These are phyloP conservation scores for Heliconius hermathena DNA, from an alignment of 1,140 invertebrate genomes.

Conservation along the genomic window DNA sequence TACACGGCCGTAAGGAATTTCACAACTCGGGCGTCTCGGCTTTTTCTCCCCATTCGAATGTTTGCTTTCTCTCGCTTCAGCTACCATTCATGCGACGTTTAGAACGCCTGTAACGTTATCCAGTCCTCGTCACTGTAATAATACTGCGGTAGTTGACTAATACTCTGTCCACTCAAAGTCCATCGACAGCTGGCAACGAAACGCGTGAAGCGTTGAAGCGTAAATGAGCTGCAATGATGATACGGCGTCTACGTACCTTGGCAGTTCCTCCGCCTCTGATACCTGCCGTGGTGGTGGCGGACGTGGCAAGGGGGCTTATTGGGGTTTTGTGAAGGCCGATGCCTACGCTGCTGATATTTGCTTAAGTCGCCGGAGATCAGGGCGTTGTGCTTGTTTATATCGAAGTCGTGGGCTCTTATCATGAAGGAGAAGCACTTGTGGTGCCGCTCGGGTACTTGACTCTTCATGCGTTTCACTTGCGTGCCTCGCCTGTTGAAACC, in stretches of 20 bases:
- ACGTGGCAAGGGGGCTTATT: slow-evolving; percentile 66
- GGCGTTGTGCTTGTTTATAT: slow-evolving; percentile 70
- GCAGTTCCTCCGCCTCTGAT: slow-evolving; percentile 73
- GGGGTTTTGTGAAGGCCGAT: slow-evolving; percentile 64
- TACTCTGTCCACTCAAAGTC: slow-evolving; percentile 79
- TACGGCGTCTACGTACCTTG: slow-evolving; percentile 68
- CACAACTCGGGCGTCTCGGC: slow-evolving; percentile 72
- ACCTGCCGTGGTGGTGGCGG: slow-evolving; percentile 71
- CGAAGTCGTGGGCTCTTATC: slow-evolving; percentile 73
- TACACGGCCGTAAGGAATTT: slow-evolving; percentile 79
- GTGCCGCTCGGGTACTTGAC: slow-evolving; percentile 54
- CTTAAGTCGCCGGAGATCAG: slow-evolving; percentile 57
- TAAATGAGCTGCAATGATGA: slow-evolving; percentile 69
- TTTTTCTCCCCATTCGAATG: slow-evolving; percentile 72
- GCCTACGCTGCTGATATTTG: slow-evolving; percentile 71
- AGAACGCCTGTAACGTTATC: slow-evolving; percentile 74
- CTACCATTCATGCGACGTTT: slow-evolving; percentile 75
- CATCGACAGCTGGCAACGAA: slow-evolving; percentile 76
- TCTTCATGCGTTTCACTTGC: slow-evolving; percentile 65
- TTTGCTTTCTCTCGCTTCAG: slow-evolving; percentile 74
- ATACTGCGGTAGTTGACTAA: slow-evolving; percentile 82
- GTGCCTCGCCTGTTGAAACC: slow-evolving; percentile 73
- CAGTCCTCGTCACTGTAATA: slow-evolving; percentile 80
- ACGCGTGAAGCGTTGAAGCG: slow-evolving; percentile 78
- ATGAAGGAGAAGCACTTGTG: slow-evolving; percentile 74